These are phyloP conservation scores for Lepidocyrtoides sp. DNA, from an alignment of 2,888 invertebrate species.

Conservation along the genomic window DNA sequence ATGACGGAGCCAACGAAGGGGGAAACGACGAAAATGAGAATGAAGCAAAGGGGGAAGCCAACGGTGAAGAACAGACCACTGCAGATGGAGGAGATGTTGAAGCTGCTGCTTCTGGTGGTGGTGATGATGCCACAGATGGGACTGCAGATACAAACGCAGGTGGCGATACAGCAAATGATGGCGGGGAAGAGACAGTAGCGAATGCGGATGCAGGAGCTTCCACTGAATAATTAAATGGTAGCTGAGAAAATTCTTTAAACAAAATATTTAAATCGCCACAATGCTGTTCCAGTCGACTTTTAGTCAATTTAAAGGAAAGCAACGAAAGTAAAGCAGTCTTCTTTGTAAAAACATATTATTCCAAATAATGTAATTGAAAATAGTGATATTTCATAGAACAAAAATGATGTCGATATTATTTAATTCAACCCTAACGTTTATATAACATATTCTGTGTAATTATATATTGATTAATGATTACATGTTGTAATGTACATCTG, in stretches of 20 bases:
- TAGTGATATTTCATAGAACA: background rate
- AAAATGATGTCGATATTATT: conserved; percentile 40
- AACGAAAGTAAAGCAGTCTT: conserved; percentile 58
- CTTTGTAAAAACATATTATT: conserved; percentile 33
- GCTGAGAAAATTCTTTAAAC: background rate
- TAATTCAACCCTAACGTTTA: background rate
- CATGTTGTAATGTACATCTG: background rate
- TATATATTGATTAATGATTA: background rate
- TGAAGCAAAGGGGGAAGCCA: background rate
- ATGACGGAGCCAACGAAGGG: conserved; percentile 18
- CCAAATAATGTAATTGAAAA: background rate
- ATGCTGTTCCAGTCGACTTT: conserved; percentile 35
- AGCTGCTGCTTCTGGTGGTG: background rate
- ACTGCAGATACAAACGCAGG: background rate
- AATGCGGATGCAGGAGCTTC: conserved; percentile 42
- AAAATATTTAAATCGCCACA: conserved; percentile 3
- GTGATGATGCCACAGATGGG: conserved; percentile 17
- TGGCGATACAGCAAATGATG: background rate
- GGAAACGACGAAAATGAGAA: background rate
- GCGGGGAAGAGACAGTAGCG: conserved; percentile 17
- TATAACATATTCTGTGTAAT: background rate
- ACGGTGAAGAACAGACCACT: background rate
- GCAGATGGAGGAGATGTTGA: background rate
- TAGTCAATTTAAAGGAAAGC: conserved; percentile 33
- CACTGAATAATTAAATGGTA: conserved; percentile 6